Base-by-base conservation (phyloP, 2,888 invertebrate genomes). In the Chouioia cunea region DNA sequence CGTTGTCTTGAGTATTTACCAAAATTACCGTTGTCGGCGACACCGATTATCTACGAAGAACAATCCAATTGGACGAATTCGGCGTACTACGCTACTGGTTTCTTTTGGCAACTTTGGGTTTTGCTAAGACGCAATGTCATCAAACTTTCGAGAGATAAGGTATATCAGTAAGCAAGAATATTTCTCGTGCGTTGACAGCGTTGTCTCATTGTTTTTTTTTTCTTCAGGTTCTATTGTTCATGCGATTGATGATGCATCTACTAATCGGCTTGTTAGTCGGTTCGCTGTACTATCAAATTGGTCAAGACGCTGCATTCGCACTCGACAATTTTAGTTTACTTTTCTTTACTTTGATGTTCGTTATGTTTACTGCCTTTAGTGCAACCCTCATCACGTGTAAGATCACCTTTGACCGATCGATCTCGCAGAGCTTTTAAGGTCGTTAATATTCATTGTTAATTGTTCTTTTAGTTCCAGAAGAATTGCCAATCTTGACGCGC, bases 331-430 rank as follows among this genome's bases (percentile, higher is more conserved):
- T 93, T 81, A 95, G 94, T 81, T 94, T 93, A 81, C 88, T 97
- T 43, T 97, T 96, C 88, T 97, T 96, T 87, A 93, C 93, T 73
- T 90, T 96, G 63, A 93, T 98, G 91, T 98, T 97, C 86, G 89
- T 97, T 65, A 96, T 97, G 93, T 96, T 95, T 84, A 96, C 95
- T 6, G 94, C 97, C 0, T 95, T 97, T 85, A 97, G 95, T 87
- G 92, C 96, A 15, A 93, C 96, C 68, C 90, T 94, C 54, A 91
- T 97, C 43, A 93, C 93, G 75, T 97, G 97, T 97, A 89, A 94
- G 56, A 27, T 56, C 4, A 36, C 27, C 8, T 50, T 6, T 22
- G 22, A 18, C 3, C 4, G n/a, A 52, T 18, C 52, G 2, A 16
- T 52, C 16, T 27, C n/a, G n/a, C n/a, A n/a, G n/a, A n/a, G n/a